phyloP scores from a whole-genome alignment of 2,797 vertebrate genomes.

The Pangasius larnaudii region DNA sequence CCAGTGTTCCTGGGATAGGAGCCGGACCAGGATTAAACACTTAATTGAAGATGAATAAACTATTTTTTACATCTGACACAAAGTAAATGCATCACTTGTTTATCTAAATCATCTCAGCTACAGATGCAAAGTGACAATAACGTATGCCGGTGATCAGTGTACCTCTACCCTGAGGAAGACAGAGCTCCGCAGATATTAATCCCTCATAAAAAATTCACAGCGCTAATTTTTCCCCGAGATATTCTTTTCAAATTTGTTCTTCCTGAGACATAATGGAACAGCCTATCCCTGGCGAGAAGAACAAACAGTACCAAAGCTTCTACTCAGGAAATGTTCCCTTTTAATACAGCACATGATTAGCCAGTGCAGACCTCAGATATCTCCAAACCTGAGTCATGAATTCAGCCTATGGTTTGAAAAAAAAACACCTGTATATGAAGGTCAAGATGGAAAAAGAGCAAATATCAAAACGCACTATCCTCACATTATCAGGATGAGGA shows the following conservation, averaged over 20 bases:
- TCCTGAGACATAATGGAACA: neutral
- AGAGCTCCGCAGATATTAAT: neutral
- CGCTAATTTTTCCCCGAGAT: neutral
- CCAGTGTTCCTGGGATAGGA: neutral
- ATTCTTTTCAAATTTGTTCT: neutral
- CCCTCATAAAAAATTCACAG: constrained; percentile 21
- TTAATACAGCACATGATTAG: neutral
- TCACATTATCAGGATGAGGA: neutral
- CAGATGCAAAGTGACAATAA: neutral
- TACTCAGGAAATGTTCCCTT: neutral
- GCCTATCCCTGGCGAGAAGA: constrained; percentile 14
- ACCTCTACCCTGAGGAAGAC: neutral
- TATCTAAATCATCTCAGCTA: neutral
- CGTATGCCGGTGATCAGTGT: neutral
- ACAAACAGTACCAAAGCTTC: neutral
- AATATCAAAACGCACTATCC: neutral
- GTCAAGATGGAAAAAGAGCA: constrained; percentile 14
- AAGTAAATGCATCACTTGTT: neutral
- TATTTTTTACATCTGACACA: neutral
- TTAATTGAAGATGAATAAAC: neutral
- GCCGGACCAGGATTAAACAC: neutral
- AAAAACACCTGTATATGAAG: constrained; percentile 28
- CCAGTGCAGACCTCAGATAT: neutral
- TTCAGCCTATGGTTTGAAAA: constrained; percentile 63
- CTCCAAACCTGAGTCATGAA: constrained; percentile 57